A percentile compares a stretch with the other conserved stretches of the same genome.
Conservation (phyloP, 2,113 vertebrate genomes). For the Elephas maximus region DNA sequence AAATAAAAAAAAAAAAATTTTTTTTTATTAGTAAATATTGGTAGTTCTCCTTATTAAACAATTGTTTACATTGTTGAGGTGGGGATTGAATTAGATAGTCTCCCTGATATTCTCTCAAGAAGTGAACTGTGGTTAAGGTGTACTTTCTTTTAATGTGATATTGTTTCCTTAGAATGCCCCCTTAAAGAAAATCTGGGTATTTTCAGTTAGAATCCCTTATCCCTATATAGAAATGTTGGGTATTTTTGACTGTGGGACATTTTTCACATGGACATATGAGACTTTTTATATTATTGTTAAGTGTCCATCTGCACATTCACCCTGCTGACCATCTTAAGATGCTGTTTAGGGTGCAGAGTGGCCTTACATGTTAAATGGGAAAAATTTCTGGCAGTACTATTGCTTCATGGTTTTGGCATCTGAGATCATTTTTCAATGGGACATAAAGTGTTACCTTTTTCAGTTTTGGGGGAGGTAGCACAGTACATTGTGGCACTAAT, state of each 20-base stretch:
- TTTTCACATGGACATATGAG: slow-evolving; percentile 45
- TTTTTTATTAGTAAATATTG: slow-evolving; percentile 27
- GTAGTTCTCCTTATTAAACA: background rate
- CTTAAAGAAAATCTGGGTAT: slow-evolving; percentile 23
- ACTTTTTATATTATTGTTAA: slow-evolving; percentile 18
- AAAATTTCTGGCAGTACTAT: slow-evolving; percentile 16
- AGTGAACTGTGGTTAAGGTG: slow-evolving; percentile 53
- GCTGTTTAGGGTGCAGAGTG: background rate
- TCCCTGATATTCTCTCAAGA: slow-evolving; percentile 24
- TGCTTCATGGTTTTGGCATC: background rate
- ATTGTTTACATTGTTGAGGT: slow-evolving; percentile 40
- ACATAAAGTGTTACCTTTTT: background rate
- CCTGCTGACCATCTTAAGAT: background rate
- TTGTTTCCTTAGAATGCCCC: slow-evolving; percentile 45
- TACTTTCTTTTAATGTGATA: slow-evolving; percentile 50
- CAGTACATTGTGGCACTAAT: slow-evolving; percentile 48
- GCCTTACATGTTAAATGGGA: slow-evolving; percentile 14
- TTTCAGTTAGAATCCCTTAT: slow-evolving; percentile 44
- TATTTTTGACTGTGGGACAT: slow-evolving; percentile 60
- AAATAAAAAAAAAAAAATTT: background rate
- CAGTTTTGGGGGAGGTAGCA: slow-evolving; percentile 10
- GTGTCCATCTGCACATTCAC: background rate
- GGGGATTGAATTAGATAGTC: background rate
- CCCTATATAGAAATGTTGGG: background rate
- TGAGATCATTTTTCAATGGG: slow-evolving; percentile 1